These are phyloP conservation scores for Siniperca obscura DNA, from an alignment of 2,797 vertebrate genomes.

Conservation along the genomic window DNA sequence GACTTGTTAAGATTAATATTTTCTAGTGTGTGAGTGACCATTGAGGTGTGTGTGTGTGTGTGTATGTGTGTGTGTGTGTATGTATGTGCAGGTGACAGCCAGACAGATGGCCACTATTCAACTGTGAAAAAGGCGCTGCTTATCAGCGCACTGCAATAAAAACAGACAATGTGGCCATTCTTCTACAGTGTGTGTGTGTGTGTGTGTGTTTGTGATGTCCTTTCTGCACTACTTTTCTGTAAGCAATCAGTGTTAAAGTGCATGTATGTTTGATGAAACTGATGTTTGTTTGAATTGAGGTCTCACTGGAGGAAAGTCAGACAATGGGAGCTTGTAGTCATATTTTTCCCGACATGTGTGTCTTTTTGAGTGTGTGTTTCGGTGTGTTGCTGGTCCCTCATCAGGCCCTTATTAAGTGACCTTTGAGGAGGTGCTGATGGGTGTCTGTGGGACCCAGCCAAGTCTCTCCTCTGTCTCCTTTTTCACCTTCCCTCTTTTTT, in stretches of 20 bases:
- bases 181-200: constrained; percentile 27
- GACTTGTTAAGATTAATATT: constrained; percentile 1
- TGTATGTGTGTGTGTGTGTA: constrained; percentile 11
- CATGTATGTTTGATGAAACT: constrained; percentile 34
- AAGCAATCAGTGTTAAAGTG: constrained; percentile 1
- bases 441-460: constrained; percentile 63
- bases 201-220: neutral
- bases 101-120: constrained; percentile 62
- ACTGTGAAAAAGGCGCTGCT: constrained; percentile 71
- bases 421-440: constrained; percentile 85
- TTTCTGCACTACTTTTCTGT: constrained; percentile 9
- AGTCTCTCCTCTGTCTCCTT: constrained; percentile 47
- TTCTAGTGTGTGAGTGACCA: constrained; percentile 16
- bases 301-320: constrained; percentile 21
- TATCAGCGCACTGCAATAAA: constrained; percentile 76
- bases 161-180: constrained; percentile 75
- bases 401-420: constrained; percentile 86
- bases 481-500: constrained; percentile 39
- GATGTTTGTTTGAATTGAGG: constrained; percentile 33
- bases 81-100: constrained; percentile 40
- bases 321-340: constrained; percentile 30
- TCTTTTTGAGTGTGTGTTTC: constrained; percentile 19
- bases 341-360: constrained; percentile 11
- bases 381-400: constrained; percentile 72
- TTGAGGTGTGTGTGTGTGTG: neutral